Base-by-base conservation (phyloP, 1,140 invertebrate species). In the Drosophila hydei region DNA sequence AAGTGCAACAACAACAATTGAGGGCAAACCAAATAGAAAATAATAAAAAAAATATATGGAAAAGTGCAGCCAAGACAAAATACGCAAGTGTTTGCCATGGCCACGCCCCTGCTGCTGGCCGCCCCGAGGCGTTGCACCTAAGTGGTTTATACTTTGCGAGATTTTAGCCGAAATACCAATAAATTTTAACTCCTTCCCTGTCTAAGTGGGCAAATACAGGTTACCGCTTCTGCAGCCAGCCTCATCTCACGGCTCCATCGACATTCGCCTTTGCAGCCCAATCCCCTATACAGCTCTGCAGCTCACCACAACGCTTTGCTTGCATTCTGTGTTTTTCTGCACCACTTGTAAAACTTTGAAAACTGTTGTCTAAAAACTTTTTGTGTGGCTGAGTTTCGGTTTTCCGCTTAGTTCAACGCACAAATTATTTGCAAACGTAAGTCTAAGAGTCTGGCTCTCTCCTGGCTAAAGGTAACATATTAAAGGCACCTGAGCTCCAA, bases 361-460 rank as follows among this genome's bases (percentile, higher is more conserved):
- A 87, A 78, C 87, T 87, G 81, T 87, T 87, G 83, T 87, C 83
- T 81, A 78, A 88, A 87, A 87, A 87, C 62, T 88, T 87, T 77
- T 56, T 78, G 50, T 85, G 80, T 45, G 79, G 79, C 56, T 83
- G 61, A 56, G 52, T 73, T 79, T 78, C 71, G 70, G 81, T 45
- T 62, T 85, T 87, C 56, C 77, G 80, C 75, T 81, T 74, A 80
- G 77, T 73, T 77, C 75, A 77, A 85, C 83, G 83, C 83, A 87
- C 81, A 87, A 87, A 87, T 81, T 81, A 85, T 85, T 85, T 85
- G 81, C 62, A 62, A 68, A 83, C 75, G 67, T 85, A 79, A 69
- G 73, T 52, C 74, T 59, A 33, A 38, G n/a, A 42, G n/a, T 52
- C 61, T 12, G 27, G 12, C 18, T 18, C n/a, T 11, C 40, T n/a